Evolutionary conservation across 2,113 vertebrate species (phyloP).

Genomic region (Parus major): DNA sequence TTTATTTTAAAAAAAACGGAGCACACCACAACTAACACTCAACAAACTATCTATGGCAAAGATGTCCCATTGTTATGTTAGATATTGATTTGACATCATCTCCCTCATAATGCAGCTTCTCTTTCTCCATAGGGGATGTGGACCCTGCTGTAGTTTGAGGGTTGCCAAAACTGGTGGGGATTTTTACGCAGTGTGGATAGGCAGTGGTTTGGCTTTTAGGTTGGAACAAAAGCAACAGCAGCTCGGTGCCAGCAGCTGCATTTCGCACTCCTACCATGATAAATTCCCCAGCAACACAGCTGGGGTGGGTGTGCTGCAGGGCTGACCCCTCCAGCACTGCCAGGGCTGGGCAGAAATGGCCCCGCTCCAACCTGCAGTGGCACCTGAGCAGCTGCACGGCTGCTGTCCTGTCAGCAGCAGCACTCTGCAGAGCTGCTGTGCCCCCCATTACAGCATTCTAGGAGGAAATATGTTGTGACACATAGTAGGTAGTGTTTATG

Average conservation of each 20-base stretch:
- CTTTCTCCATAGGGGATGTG: neutral
- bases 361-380: accelerated
- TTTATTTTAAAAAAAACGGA: neutral
- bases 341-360: neutral
- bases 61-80: neutral
- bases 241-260: neutral
- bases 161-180: neutral
- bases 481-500: neutral
- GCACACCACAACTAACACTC: neutral
- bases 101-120: neutral
- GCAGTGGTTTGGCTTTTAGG: neutral
- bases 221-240: neutral
- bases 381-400: neutral
- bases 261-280: neutral
- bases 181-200: accelerated
- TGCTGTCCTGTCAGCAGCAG: neutral
- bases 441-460: neutral
- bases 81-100: neutral
- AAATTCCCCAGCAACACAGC: neutral
- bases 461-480: neutral
- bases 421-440: neutral
- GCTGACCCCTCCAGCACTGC: neutral
- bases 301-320: neutral
- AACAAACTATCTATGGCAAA: neutral
- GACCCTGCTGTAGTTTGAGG: neutral